Base-by-base conservation (phyloP, 2,888 invertebrate genomes). In the Caenorhabditis sinica region DNA sequence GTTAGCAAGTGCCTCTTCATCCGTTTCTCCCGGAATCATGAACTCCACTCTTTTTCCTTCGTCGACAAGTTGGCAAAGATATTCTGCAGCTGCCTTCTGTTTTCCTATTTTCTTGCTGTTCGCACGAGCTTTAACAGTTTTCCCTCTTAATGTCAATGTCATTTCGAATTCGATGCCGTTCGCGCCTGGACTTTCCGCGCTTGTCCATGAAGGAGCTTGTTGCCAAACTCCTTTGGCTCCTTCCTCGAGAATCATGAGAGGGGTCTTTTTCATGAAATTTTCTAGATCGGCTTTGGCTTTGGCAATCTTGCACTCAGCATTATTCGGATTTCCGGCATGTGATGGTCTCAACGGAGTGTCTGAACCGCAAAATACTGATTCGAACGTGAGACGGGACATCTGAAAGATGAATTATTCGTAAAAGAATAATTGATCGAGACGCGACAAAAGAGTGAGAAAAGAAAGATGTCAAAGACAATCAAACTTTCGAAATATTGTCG, bases 51-150 rank as follows among this genome's bases (percentile, higher is more conserved):
- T 33, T 28, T 69, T 63, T 6, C 77, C 82, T 17, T 71, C 76
- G 5, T 83, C 28, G 5, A 87, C 66, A 5, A 82, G 68, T n/a
- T 71, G 49, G 17, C 43, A 73, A 43, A 86, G 51, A 68, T 74
- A 82, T 4, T 69, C 73, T 0, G 76, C 45, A 2, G 87, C 85
- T 5, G 88, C 89, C 23, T 69, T 73, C 5, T 89, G 89, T 43
- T 88, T 89, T 8, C 87, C 88, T 2, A 20, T 9, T 68, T 88
- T 86, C 68, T 88, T 89, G 11, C 69, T 80, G 30, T 43, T 56
- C 5, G 56, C 77, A 17, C 40, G 43, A 1, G 82, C 88, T 23
- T 33, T 30, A 3, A 60, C 74, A 5, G 56, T 51, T 15, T 80
- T 58, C 13, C 69, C 82, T 20, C 43, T 33, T 28, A 86, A 36